phyloP scores from a whole-genome alignment of 1,140 invertebrate species.

The Himalopsyche phryganea region DNA sequence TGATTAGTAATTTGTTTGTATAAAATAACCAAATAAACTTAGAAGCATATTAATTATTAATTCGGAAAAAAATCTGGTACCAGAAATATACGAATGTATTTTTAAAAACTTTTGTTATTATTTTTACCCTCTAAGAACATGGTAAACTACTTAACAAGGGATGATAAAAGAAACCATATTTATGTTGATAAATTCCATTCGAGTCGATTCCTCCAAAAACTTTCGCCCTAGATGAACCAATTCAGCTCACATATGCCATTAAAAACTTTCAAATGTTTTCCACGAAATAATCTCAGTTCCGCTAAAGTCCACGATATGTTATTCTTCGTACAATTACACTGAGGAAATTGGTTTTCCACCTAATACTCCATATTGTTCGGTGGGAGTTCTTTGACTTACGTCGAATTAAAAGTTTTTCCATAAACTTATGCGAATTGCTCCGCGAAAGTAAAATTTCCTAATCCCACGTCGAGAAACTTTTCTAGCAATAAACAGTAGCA shows the following conservation, averaged over 20 bases:
- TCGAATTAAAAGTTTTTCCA: constrained; percentile 32
- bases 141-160: too few species aligned
- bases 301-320: constrained; percentile 10
- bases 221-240: too few species aligned
- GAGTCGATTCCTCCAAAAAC: too few species aligned
- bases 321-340: constrained; percentile 25
- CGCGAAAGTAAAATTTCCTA: neutral
- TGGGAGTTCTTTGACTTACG: constrained; percentile 18
- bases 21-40: too few species aligned
- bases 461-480: neutral
- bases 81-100: too few species aligned
- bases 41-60: too few species aligned
- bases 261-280: constrained; percentile 10
- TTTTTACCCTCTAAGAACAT: too few species aligned
- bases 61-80: too few species aligned
- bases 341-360: constrained; percentile 30
- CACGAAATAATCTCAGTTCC: constrained; percentile 5
- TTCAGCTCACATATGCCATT: constrained; percentile 2
- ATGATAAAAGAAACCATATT: too few species aligned
- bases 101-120: too few species aligned
- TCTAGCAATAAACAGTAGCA: neutral
- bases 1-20: too few species aligned
- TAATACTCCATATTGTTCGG: constrained; percentile 11
- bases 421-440: constrained; percentile 20
- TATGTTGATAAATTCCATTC: too few species aligned